phyloP scores from a whole-genome alignment of 2,113 vertebrate species.

The Pelecanoides urinatrix region DNA sequence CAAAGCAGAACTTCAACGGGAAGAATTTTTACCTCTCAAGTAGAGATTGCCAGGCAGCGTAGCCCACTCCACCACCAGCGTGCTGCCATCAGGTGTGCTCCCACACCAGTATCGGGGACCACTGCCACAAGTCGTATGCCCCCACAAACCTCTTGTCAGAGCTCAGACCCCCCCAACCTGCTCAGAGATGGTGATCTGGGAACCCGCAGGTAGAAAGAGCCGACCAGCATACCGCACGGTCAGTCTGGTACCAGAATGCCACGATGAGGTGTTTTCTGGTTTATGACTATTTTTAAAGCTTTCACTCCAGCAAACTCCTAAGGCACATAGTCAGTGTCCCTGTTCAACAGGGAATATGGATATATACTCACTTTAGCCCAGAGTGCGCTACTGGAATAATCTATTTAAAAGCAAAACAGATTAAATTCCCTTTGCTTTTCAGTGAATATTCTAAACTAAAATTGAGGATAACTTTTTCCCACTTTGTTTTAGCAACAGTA shows the following conservation, averaged over 20 bases:
- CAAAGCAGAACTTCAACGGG: fast-evolving
- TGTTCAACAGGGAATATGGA: background rate
- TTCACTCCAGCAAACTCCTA: background rate
- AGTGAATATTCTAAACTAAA: background rate
- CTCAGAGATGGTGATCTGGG: background rate
- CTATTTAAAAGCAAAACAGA: background rate
- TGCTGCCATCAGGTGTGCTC: background rate
- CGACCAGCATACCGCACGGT: fast-evolving
- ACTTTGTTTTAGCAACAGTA: background rate
- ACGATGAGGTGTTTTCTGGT: background rate
- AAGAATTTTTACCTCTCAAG: background rate
- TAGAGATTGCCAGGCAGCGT: background rate
- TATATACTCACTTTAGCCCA: background rate
- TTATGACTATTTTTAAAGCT: background rate
- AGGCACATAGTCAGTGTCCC: too few species aligned
- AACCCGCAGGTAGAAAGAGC: background rate
- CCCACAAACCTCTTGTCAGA: background rate
- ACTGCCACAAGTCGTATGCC: background rate
- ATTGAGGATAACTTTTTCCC: background rate
- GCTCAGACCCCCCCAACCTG: background rate
- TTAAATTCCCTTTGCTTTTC: background rate
- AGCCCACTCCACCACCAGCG: fast-evolving
- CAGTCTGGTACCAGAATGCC: background rate
- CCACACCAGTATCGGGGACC: fast-evolving
- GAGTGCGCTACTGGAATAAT: too few species aligned